A percentile compares a stretch with the other conserved stretches of the same genome.
phyloP scores from a whole-genome alignment of 2,888 invertebrate genomes.

The Tanypteryx hageni region DNA sequence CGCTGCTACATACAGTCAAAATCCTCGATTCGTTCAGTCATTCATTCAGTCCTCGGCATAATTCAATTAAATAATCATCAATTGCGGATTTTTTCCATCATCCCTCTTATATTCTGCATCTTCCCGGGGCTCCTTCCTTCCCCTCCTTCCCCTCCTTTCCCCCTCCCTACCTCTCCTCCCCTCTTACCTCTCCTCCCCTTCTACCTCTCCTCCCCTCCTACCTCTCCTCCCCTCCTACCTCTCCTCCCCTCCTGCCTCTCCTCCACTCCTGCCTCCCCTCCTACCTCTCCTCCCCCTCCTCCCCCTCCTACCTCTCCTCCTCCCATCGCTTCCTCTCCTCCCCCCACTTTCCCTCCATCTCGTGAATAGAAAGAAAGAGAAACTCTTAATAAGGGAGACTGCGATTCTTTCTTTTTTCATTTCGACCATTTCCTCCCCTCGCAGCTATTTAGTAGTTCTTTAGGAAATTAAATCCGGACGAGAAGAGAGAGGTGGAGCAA shows the following conservation, averaged over 20 bases:
- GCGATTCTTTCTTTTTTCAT: neutral
- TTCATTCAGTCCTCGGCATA: too few relatives aligned
- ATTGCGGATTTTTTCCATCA: too few relatives aligned
- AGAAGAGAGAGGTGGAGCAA: neutral
- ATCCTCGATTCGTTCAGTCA: too few relatives aligned
- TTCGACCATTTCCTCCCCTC: neutral
- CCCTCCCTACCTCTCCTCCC: neutral
- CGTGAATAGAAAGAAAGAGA: neutral
- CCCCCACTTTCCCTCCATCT: neutral
- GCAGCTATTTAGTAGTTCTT: neutral
- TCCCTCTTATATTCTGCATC: too few relatives aligned
- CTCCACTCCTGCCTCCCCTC: neutral
- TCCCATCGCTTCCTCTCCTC: neutral
- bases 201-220: too few relatives aligned
- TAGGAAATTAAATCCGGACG: constrained; percentile 1
- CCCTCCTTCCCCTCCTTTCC: neutral
- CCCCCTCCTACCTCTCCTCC: too few relatives aligned
- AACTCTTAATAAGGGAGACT: neutral
- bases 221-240: neutral
- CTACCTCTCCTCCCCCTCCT: neutral
- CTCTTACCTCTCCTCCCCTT: neutral
- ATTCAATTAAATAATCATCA: too few relatives aligned
- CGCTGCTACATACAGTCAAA: too few relatives aligned
- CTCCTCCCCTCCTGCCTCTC: too few relatives aligned
- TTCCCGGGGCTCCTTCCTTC: too few relatives aligned